Conservation (phyloP, 2,888 invertebrate genomes). For the Sialis fuliginosa region DNA sequence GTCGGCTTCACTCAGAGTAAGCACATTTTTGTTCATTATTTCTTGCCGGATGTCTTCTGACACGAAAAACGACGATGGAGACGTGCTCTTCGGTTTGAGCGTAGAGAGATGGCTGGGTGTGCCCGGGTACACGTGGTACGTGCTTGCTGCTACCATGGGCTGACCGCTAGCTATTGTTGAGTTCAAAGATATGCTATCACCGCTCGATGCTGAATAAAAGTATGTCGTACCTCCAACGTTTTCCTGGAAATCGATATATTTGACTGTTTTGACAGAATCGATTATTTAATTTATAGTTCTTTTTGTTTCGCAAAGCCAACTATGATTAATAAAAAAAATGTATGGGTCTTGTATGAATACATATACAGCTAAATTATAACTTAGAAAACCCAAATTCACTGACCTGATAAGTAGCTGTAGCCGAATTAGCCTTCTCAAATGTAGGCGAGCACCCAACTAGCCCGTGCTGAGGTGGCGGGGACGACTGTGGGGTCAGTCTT, state of each 20-base stretch:
- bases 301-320: no score
- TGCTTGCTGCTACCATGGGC: slow-evolving; percentile 23
- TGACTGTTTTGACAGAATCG: no score
- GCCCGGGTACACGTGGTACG: slow-evolving; percentile 43
- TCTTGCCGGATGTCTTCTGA: slow-evolving; percentile 70
- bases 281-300: no score
- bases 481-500: slow-evolving; percentile 29
- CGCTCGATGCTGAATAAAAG: slow-evolving; percentile 58
- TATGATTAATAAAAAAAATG: no score
- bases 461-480: slow-evolving; percentile 22
- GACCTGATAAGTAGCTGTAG: slow-evolving; percentile 23
- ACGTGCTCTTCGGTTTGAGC: slow-evolving; percentile 27
- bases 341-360: no score
- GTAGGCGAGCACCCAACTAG: slow-evolving; percentile 24
- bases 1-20: slow-evolving; percentile 60
- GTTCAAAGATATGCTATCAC: slow-evolving; percentile 8
- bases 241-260: slow-evolving; percentile 34
- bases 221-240: slow-evolving; percentile 91
- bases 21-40: slow-evolving; percentile 54
- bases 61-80: slow-evolving; percentile 57
- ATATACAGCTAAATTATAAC: no score
- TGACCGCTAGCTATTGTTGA: slow-evolving; percentile 9
- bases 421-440: slow-evolving; percentile 17
- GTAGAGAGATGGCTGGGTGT: slow-evolving; percentile 40
- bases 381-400: background rate